Evolutionary conservation across 2,113 vertebrate species (phyloP), one percentile per base, ranked within the genome.

Genomic region (Lynx canadensis): DNA sequence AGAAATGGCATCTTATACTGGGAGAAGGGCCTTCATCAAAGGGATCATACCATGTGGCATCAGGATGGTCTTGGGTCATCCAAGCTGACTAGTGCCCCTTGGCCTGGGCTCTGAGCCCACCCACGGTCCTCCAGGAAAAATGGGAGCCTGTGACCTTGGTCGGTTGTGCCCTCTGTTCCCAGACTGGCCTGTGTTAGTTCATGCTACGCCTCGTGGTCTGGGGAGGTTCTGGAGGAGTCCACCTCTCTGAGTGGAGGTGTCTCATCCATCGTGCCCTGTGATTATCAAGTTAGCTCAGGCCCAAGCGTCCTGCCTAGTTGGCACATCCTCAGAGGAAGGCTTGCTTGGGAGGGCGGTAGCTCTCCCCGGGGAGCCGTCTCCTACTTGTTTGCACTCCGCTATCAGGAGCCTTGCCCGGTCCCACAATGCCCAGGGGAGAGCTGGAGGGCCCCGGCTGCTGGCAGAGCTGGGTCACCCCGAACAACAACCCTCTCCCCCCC

Each of bases 241-340:
- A 4, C 0, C 8, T 71, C 33, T 86, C 16, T 5, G 16, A 45
- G 33, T 18, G 25, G 41, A 55, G 31, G 13, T 15, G 29, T 82
- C 23, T 9, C 4, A 1, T 1, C 29, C 41, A 16, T 31, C 16
- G 3, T 4, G 38, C 27, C 25, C 60, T 18, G 50, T 81, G 92
- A 89, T 86, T 38, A 85, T 66, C 60, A 81, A 52, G 82, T 89
- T 95, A 71, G 23, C 60, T 90, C 90, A 83, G 63, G 50, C 87
- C 89, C 71, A 92, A 92, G 33, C 25, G 3, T 45, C 52, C 84
- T 87, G 45, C 74, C 60, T 73, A 13, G n/a, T 50, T 87, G 60
- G 80, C 5, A 65, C 19, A 48, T 80, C 38, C 18, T 33, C 68
- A 60, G 80, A 89, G 55, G 48, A 57, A 63, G 13, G 21, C 48